Evolutionary conservation across 2,797 vertebrate genomes (phyloP).

Genomic region (Cossypha niveicapilla): DNA sequence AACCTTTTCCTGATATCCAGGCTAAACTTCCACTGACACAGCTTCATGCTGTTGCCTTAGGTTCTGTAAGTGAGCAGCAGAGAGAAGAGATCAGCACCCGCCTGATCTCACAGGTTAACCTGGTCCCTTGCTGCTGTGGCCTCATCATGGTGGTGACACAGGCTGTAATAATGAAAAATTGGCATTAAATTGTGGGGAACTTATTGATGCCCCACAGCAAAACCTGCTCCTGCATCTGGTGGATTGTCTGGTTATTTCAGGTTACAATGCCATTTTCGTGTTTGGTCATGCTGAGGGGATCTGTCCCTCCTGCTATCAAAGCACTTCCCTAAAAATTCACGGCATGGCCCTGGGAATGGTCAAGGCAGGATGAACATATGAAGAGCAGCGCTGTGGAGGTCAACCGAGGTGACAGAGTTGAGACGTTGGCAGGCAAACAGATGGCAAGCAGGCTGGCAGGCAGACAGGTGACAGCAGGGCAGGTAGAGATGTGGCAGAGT

Average conservation of each 20-base stretch:
- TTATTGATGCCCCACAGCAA: neutral
- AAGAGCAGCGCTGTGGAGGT: neutral
- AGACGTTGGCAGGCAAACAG: neutral
- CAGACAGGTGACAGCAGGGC: neutral
- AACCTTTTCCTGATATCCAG: neutral
- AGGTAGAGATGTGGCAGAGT: neutral
- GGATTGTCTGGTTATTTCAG: neutral
- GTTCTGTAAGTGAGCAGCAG: neutral
- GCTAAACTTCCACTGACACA: neutral
- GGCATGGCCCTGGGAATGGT: rapidly evolving
- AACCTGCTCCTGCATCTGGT: neutral
- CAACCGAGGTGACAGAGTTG: neutral
- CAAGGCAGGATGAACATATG: neutral
- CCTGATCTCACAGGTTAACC: neutral
- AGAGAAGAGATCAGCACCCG: neutral
- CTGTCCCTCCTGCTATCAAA: neutral
- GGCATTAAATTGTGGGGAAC: neutral
- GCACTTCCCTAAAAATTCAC: neutral
- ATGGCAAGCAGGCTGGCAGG: neutral
- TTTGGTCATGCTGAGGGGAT: neutral
- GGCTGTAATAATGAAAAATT: neutral
- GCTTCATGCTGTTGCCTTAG: neutral
- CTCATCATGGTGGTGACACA: rapidly evolving
- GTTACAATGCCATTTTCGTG: neutral
- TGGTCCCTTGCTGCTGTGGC: neutral